These are phyloP conservation scores for Nematolebias whitei DNA, from an alignment of 2,113 vertebrate species.

Conservation along the genomic window DNA sequence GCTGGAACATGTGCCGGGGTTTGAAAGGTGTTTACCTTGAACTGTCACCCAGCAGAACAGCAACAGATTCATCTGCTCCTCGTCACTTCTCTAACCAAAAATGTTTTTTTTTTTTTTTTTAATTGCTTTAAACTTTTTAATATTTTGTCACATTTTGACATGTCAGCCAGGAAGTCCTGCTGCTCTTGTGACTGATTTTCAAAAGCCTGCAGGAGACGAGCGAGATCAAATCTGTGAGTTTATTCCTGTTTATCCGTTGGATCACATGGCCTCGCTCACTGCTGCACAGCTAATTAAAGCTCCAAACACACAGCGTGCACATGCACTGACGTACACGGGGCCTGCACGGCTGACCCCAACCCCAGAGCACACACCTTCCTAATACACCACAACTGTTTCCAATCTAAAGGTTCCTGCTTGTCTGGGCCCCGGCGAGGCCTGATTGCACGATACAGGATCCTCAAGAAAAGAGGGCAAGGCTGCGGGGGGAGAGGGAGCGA, in stretches of 20 bases:
- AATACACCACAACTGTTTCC: constrained; percentile 82
- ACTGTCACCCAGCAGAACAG: constrained; percentile 8
- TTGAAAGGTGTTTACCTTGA: constrained; percentile 25
- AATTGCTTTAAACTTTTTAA: constrained; percentile 16
- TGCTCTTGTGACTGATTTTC: constrained; percentile 1
- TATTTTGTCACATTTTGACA: too few species aligned
- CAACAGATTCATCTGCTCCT: constrained; percentile 15
- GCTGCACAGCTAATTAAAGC: constrained; percentile 60
- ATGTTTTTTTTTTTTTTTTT: background rate
- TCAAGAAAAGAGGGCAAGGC: constrained; percentile 64
- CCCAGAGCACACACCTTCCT: constrained; percentile 76
- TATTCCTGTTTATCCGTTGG: constrained; percentile 57
- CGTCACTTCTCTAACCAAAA: background rate
- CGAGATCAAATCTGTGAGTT: constrained; percentile 36
- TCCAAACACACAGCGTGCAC: constrained; percentile 33
- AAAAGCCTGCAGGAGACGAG: constrained; percentile 30
- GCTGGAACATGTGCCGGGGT: constrained; percentile 8
- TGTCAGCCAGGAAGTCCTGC: too few species aligned
- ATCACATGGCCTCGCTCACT: constrained; percentile 17
- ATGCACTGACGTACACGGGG: constrained; percentile 42
- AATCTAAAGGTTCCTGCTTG: constrained; percentile 83
- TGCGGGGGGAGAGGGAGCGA: constrained; percentile 51
- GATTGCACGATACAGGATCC: constrained; percentile 79
- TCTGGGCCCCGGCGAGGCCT: constrained; percentile 76
- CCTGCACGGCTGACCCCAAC: constrained; percentile 54